Evolutionary conservation across 2,113 vertebrate species (phyloP), one percentile per base, ranked within the genome.

Genomic region (Oenanthe oenanthe): DNA sequence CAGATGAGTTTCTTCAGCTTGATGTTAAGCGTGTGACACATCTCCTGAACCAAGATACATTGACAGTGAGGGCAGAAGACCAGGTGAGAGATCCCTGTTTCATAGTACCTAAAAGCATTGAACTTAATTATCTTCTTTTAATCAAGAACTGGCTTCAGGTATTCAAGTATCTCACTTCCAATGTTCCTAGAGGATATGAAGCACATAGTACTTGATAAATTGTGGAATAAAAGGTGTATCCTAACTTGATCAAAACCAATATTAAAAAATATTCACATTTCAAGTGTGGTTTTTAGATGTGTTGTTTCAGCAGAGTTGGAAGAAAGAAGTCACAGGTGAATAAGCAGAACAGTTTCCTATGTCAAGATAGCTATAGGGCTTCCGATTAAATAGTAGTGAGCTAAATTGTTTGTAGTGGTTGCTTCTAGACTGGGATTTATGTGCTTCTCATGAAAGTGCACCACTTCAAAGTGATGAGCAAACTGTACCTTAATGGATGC

Each of bases 11-110:
- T 96, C 97, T 99, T 42, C 98, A 99, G 93, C 97, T 99, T 94
- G 98, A 99, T 84, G 98, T 99, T 76, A 98, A 98, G 85, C 98
- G 98, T 50, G 98, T 99, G 73, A 99, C 98, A 17, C 98, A 99
- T 58, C 98, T 99, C n/a, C 96, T 99, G 85, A 98, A 98, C 94
- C 98, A 99, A 95, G 98, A 99, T 81, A 99, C 98, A 0, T 77
- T 99, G 60, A 99, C 98, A 81, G 98, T 99, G 95, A 97, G 98
- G 87, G 98, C 98, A 74, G 98, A 99, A 91, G 98, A 99, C 81
- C 98, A 99, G 98, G 98, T 99, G 85, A 97, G 85, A 97, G 94
- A 42, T 42, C 34, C 6, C 32, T 54, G 16, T 77, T 78, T 73
- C 6, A 2, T 77, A 32, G 26, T n/a, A 89, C 15, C 68, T 45